Conservation (phyloP, 2,113 vertebrate genomes). For the Amphiprion percula region DNA sequence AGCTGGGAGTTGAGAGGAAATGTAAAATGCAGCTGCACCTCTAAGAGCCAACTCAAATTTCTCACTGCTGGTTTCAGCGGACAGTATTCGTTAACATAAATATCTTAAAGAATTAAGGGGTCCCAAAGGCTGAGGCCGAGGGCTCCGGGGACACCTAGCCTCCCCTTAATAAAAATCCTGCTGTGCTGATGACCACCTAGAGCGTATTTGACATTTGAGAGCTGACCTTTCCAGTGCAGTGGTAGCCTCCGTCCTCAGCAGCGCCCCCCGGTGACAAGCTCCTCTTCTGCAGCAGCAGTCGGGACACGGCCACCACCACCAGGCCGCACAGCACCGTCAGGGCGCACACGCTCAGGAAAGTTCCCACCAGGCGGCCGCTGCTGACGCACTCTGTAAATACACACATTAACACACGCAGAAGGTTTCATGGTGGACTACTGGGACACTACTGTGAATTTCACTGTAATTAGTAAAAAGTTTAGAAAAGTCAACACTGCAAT, state of each 20-base stretch:
- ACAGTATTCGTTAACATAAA: slow-evolving; percentile 24
- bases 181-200: not conserved
- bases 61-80: slow-evolving; percentile 33
- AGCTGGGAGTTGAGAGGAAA: slow-evolving; percentile 67
- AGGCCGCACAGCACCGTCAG: slow-evolving; percentile 94
- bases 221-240: slow-evolving; percentile 89
- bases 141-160: not conserved
- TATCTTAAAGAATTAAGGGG: slow-evolving; percentile 1
- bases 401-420: slow-evolving; percentile 27
- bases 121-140: not conserved
- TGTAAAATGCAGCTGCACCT: slow-evolving; percentile 71
- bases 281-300: slow-evolving; percentile 89
- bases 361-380: slow-evolving; percentile 87
- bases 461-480: too few species aligned
- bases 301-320: slow-evolving; percentile 90
- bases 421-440: not conserved
- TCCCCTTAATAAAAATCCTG: slow-evolving; percentile 3
- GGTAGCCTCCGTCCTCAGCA: slow-evolving; percentile 82
- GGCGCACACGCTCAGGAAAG: slow-evolving; percentile 93
- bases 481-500: too few species aligned
- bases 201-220: not conserved
- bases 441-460: too few species aligned
- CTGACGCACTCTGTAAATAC: slow-evolving; percentile 89
- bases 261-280: slow-evolving; percentile 81
- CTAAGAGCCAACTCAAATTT: slow-evolving; percentile 33